Conservation (phyloP, 2,113 vertebrate species). For the Solea senegalensis region DNA sequence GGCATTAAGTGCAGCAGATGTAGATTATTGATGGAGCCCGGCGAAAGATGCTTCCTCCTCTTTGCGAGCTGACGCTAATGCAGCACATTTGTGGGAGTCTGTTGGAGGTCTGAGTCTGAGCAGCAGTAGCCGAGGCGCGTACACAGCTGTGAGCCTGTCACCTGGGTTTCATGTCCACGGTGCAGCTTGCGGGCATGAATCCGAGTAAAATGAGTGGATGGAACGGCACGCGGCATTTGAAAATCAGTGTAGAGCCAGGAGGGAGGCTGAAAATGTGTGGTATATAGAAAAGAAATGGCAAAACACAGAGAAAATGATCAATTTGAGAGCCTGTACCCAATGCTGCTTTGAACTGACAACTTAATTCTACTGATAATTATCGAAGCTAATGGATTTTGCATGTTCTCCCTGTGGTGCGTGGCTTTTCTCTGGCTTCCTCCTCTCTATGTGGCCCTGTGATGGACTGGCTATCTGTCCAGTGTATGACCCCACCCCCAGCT, state of each 20-base stretch:
- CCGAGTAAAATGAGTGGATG: slow-evolving; percentile 23
- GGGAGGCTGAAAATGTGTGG: too few relatives aligned
- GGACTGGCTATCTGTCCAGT: too few relatives aligned
- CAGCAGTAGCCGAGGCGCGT: neutral
- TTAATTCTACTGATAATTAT: too few relatives aligned
- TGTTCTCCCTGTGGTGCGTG: too few relatives aligned
- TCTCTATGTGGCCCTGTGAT: too few relatives aligned
- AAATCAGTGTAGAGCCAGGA: neutral
- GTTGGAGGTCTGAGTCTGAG: slow-evolving; percentile 17
- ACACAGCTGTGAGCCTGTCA: slow-evolving; percentile 49
- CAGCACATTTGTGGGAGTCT: slow-evolving; percentile 28
- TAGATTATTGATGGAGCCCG: slow-evolving; percentile 13
- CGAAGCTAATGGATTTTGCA: too few relatives aligned
- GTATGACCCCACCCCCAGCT: too few relatives aligned
- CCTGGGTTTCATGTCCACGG: slow-evolving; percentile 35
- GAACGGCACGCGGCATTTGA: slow-evolving; percentile 17
- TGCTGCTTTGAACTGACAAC: too few relatives aligned
- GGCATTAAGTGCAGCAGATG: neutral
- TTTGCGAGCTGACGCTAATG: slow-evolving; percentile 38
- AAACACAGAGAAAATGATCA: too few relatives aligned
- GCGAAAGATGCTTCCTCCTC: neutral
- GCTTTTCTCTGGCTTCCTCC: too few relatives aligned
- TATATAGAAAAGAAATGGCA: too few relatives aligned
- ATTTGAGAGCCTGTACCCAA: too few relatives aligned
- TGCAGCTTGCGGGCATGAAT: slow-evolving; percentile 18